Base-by-base conservation (phyloP, 2,888 invertebrate genomes). In the Formica aserva region DNA sequence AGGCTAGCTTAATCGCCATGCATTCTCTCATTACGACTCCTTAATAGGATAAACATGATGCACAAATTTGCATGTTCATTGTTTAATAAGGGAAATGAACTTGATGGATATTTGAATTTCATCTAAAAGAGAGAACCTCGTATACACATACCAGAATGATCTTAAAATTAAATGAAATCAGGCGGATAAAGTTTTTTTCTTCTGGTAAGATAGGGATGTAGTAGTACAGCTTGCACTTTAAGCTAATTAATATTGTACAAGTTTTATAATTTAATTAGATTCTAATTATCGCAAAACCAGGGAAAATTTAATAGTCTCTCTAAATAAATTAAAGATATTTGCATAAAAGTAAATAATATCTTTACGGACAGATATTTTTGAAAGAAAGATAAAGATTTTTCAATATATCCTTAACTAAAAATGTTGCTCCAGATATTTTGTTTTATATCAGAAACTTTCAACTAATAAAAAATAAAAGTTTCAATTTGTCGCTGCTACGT, bases 1-100 rank as follows among this genome's bases (percentile, higher is more conserved):
- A 3, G 60, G 71, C 60, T 35, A 45, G 72, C 60, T 71, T 71
- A 80, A 80, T 80, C 71, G 41, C 77, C 29, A 69, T 55, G 45
- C 78, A 71, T 80, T 60, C 78, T 71, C 78, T 80, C 60, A 48
- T 80, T 80, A 80, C 45, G 45, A 71, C 45, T 48, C 4, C 2
- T 32, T 57, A 38, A 71, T 71, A 45, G 45, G 32, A 45, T 71
- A 62, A 71, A 62, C 60, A 45, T 45, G 38, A 45, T 65, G 55
- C n/a, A 18, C 13, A 26, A 71, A 55, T 38, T 69, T 22, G 32
- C 38, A 26, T 13, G 48, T 66, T 52, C 26, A 22, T 26, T 26
- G 32, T 38, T 55, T 69, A n/a, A 38, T n/a, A 26, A 9, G 26
- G 15, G 22, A n/a, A n/a, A n/a, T n/a, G n/a, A n/a, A n/a, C n/a